phyloP scores from a whole-genome alignment of 1,140 invertebrate species.

The Drosophila kepulauana region DNA sequence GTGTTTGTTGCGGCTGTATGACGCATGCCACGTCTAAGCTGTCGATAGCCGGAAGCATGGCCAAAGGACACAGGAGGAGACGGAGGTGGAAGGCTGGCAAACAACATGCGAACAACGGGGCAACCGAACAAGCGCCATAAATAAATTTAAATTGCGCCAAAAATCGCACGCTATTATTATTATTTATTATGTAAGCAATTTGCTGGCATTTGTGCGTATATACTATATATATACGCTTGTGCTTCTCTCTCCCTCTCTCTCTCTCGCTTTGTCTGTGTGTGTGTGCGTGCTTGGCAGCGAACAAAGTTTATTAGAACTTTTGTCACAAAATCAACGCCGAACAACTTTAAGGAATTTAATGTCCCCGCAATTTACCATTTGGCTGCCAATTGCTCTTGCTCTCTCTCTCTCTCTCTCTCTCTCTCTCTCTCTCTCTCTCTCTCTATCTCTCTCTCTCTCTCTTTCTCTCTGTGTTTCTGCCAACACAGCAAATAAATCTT shows the following conservation, averaged over 20 bases:
- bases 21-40: constrained; percentile 31
- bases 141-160: constrained; percentile 81
- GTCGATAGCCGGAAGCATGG: constrained; percentile 30
- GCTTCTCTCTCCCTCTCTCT: neutral
- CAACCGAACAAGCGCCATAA: constrained; percentile 72
- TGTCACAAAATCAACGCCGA: constrained; percentile 69
- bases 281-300: constrained; percentile 3
- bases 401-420: too few relatives aligned
- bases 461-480: neutral
- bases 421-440: too few relatives aligned
- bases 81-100: constrained; percentile 8
- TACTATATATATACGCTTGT: constrained; percentile 2
- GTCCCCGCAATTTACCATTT: constrained; percentile 6
- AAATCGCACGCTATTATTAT: constrained; percentile 81
- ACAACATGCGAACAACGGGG: constrained; percentile 44
- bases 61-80: constrained; percentile 6
- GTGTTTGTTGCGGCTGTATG: constrained; percentile 7
- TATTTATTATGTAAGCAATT: constrained; percentile 81
- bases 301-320: constrained; percentile 69
- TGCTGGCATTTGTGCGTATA: constrained; percentile 59
- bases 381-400: neutral
- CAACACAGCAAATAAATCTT: constrained; percentile 8
- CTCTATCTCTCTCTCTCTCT: too few relatives aligned
- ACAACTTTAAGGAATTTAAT: constrained; percentile 42
- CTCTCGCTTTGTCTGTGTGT: neutral